phyloP scores from a whole-genome alignment of 2,888 invertebrate species.

The Odontocerum albicorne region DNA sequence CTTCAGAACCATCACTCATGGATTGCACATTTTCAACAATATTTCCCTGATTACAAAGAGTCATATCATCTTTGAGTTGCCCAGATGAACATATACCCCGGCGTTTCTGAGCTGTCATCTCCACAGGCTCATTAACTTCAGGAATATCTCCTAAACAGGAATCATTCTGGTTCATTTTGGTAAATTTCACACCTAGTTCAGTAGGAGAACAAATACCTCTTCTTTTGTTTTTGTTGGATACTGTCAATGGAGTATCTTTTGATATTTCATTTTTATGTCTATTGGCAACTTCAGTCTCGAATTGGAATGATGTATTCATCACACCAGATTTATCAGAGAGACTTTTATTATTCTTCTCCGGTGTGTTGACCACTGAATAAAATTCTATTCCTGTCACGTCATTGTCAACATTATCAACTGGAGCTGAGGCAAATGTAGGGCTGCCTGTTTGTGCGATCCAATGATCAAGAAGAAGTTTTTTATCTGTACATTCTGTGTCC shows the following conservation, averaged over 20 bases:
- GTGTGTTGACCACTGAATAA: constrained; percentile 55
- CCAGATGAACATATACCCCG: constrained; percentile 60
- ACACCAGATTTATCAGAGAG: constrained; percentile 29
- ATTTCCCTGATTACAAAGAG: constrained; percentile 44
- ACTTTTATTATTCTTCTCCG: constrained; percentile 41
- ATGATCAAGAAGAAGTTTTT: constrained; percentile 55
- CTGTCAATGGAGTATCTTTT: constrained; percentile 1
- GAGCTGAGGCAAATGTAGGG: constrained; percentile 54
- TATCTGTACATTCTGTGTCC: constrained; percentile 52
- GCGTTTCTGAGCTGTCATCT: constrained; percentile 55
- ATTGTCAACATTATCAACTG: constrained; percentile 46
- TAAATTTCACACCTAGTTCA: constrained; percentile 52
- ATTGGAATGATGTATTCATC: constrained; percentile 37
- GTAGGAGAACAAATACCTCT: constrained; percentile 55
- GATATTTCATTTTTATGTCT: constrained; percentile 40
- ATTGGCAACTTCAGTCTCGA: constrained; percentile 42
- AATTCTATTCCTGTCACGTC: constrained; percentile 53
- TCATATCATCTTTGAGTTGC: constrained; percentile 51
- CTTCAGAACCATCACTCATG: constrained; percentile 52
- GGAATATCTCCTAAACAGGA: constrained; percentile 51
- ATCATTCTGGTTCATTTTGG: constrained; percentile 39
- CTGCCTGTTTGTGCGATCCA: constrained; percentile 57
- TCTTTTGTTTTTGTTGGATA: constrained; percentile 41
- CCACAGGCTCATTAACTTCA: constrained; percentile 51
- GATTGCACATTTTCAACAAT: constrained; percentile 46